These are phyloP conservation scores for Dermatophagoides farinae DNA, from an alignment of 1,140 invertebrate species.

Conservation along the genomic window DNA sequence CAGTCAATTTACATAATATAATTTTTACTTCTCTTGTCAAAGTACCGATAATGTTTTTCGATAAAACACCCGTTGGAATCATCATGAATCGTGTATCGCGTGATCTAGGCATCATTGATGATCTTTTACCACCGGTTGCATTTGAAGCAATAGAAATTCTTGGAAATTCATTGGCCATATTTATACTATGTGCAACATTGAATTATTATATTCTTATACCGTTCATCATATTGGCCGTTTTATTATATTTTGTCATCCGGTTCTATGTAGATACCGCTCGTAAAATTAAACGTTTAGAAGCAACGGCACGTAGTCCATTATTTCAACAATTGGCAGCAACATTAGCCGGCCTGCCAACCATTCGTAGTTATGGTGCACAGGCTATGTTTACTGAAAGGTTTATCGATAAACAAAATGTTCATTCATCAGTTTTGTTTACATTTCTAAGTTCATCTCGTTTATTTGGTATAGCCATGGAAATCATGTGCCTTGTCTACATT, in stretches of 20 bases:
- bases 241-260: slow-evolving; percentile 48
- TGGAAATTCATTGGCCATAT: neutral
- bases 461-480: slow-evolving; percentile 59
- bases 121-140: slow-evolving; percentile 24
- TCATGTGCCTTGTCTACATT: slow-evolving; percentile 47
- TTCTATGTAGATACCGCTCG: slow-evolving; percentile 61
- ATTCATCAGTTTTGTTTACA: slow-evolving; percentile 48
- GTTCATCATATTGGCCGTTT: slow-evolving; percentile 38
- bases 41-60: slow-evolving; percentile 69
- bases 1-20: slow-evolving; percentile 51
- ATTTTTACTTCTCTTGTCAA: slow-evolving; percentile 61
- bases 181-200: neutral
- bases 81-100: slow-evolving; percentile 15
- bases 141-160: slow-evolving; percentile 44
- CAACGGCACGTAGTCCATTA: slow-evolving; percentile 29
- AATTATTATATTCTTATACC: slow-evolving; percentile 24
- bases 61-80: slow-evolving; percentile 43
- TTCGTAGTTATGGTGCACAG: slow-evolving; percentile 28
- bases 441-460: slow-evolving; percentile 53
- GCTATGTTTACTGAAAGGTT: slow-evolving; percentile 42
- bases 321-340: slow-evolving; percentile 32
- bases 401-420: slow-evolving; percentile 36
- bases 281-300: slow-evolving; percentile 53
- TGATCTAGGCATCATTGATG: slow-evolving; percentile 16
- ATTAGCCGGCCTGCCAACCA: slow-evolving; percentile 31